Evolutionary conservation across 2,888 invertebrate species (phyloP).

Genomic region (Crepidodera aurea): DNA sequence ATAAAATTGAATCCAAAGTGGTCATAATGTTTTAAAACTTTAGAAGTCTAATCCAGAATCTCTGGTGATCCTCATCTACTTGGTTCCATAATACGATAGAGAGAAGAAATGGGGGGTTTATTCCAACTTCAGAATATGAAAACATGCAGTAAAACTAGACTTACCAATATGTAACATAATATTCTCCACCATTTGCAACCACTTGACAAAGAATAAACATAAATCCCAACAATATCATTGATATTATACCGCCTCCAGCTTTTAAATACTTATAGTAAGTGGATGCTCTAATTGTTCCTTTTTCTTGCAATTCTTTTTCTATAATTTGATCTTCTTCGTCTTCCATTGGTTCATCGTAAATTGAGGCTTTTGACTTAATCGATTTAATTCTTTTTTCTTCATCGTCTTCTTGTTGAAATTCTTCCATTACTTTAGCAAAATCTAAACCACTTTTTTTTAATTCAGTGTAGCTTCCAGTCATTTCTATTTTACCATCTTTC

Average conservation of each 20-base stretch:
- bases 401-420: constrained; percentile 51
- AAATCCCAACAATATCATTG: constrained; percentile 60
- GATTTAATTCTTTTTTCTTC: constrained; percentile 54
- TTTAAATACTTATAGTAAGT: constrained; percentile 64
- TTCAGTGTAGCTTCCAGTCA: constrained; percentile 62
- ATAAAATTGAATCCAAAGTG: no score
- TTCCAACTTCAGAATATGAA: no score
- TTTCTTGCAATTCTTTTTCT: constrained; percentile 54
- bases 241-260: constrained; percentile 64
- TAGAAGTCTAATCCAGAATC: no score
- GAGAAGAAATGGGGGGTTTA: no score
- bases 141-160: constrained; percentile 43
- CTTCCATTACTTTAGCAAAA: constrained; percentile 48
- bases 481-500: constrained; percentile 62
- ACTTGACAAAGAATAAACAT: constrained; percentile 67
- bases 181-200: constrained; percentile 72
- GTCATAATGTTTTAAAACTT: no score
- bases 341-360: constrained; percentile 46
- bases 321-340: constrained; percentile 51
- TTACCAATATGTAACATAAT: constrained; percentile 75
- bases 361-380: constrained; percentile 53
- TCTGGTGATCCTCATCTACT: no score
- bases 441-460: constrained; percentile 64
- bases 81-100: no score
- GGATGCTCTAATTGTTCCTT: constrained; percentile 51